Conservation (phyloP, 92 coral and sea anemone genomes). For the Epizoanthus scotinus region DNA sequence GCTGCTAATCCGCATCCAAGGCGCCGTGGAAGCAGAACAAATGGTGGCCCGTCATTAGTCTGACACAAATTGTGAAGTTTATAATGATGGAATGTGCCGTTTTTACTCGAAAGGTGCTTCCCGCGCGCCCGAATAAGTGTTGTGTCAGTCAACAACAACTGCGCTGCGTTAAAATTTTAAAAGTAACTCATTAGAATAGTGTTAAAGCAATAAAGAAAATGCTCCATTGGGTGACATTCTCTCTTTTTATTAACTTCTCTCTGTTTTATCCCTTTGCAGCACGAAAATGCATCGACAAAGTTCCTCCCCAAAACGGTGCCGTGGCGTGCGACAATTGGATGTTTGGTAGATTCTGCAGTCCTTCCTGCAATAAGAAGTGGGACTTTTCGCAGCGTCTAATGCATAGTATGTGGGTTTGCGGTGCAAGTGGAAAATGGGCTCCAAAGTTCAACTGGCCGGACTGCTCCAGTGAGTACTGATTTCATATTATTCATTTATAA, state of each 20-base stretch:
- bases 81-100: too few relatives aligned
- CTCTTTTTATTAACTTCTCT: background rate
- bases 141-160: too few relatives aligned
- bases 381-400: slow-evolving; percentile 10
- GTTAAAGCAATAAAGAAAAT: too few relatives aligned
- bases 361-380: slow-evolving; percentile 29
- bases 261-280: background rate
- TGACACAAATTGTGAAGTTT: too few relatives aligned
- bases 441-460: slow-evolving; percentile 40
- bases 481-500: background rate
- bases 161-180: too few relatives aligned
- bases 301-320: slow-evolving; percentile 44
- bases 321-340: slow-evolving; percentile 48
- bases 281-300: slow-evolving; percentile 3
- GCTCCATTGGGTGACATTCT: too few relatives aligned
- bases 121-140: too few relatives aligned
- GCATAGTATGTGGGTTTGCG: slow-evolving; percentile 15
- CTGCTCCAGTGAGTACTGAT: slow-evolving; percentile 23
- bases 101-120: too few relatives aligned
- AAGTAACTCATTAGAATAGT: too few relatives aligned
- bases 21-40: too few relatives aligned
- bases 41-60: too few relatives aligned
- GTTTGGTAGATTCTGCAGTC: slow-evolving; percentile 17
- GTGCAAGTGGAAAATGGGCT: slow-evolving; percentile 22
- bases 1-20: too few relatives aligned